Evolutionary conservation across 2,797 vertebrate species (phyloP).

Genomic region (Hippoglossus hippoglossus): DNA sequence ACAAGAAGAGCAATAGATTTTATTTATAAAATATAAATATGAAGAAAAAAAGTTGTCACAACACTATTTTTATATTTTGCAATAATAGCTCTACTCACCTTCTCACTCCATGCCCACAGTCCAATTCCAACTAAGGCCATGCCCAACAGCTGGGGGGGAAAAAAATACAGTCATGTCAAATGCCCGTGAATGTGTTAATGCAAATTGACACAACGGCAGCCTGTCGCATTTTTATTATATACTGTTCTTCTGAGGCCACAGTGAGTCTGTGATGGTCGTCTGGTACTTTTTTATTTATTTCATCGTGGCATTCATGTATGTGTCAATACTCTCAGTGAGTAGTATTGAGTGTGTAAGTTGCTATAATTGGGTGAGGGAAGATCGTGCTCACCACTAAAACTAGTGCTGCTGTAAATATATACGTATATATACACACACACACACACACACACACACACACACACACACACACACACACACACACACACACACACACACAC

Average conservation of each 20-base stretch:
- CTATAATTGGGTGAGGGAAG: too few species aligned
- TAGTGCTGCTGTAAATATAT: too few species aligned
- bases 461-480: too few species aligned
- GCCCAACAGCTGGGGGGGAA: conserved; percentile 89
- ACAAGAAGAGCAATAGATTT: background rate
- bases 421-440: too few species aligned
- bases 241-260: background rate
- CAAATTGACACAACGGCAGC: background rate
- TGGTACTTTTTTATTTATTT: background rate
- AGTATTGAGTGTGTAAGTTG: too few species aligned
- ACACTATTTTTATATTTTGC: background rate
- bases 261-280: background rate
- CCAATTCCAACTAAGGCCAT: conserved; percentile 97
- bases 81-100: conserved; percentile 84
- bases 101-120: conserved; percentile 99
- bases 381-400: too few species aligned
- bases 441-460: too few species aligned
- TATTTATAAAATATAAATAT: background rate
- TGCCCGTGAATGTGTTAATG: background rate
- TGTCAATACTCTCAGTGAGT: background rate
- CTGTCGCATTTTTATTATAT: background rate
- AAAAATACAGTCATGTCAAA: conserved; percentile 8
- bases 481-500: too few species aligned
- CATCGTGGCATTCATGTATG: background rate
- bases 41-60: background rate